Evolutionary conservation across 1,140 invertebrate species (phyloP).

Genomic region (Ephestia elutella): DNA sequence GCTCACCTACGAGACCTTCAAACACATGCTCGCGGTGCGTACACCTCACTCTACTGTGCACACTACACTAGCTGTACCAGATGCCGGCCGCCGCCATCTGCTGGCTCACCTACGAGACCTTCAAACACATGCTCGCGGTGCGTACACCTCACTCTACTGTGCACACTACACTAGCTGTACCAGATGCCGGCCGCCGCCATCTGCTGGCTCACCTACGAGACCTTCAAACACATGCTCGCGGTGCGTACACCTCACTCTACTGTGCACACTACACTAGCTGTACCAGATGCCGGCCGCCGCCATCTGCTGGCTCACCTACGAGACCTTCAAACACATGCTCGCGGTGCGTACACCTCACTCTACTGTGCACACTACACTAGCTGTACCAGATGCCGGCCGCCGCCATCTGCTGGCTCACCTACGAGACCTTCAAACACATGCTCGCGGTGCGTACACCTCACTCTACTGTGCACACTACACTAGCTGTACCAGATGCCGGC

Average conservation of each 20-base stretch:
- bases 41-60: too few relatives aligned
- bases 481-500: too few relatives aligned
- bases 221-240: constrained; percentile 81
- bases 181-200: constrained; percentile 99
- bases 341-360: constrained; percentile 34
- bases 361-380: too few relatives aligned
- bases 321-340: constrained; percentile 83
- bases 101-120: constrained; percentile 95
- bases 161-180: constrained; percentile 93
- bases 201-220: constrained; percentile 97
- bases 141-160: too few relatives aligned
- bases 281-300: constrained; percentile 99
- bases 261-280: constrained; percentile 91
- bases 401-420: too few relatives aligned
- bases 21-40: constrained; percentile 75
- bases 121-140: constrained; percentile 78
- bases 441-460: too few relatives aligned
- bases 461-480: too few relatives aligned
- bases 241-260: too few relatives aligned
- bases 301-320: constrained; percentile 98
- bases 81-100: constrained; percentile 99
- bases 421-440: too few relatives aligned
- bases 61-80: constrained; percentile 94
- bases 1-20: constrained; percentile 93
- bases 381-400: too few relatives aligned